Evolutionary conservation across 2,113 vertebrate species (phyloP).

Genomic region (Murina feae): DNA sequence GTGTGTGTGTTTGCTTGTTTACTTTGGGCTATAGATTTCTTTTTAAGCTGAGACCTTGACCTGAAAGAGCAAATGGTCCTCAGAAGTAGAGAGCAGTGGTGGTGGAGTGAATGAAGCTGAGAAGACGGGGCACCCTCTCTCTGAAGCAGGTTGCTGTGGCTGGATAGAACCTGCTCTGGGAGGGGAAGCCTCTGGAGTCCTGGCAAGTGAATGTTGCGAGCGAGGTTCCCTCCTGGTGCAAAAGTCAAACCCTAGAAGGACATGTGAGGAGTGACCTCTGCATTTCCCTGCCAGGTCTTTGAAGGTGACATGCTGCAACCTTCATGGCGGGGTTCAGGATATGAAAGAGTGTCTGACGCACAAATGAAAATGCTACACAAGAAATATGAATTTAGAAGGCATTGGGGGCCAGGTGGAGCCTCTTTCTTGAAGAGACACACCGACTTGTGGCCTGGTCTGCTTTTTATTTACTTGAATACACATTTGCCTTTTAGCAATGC

Average conservation of each 20-base stretch:
- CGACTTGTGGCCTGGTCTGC: no score
- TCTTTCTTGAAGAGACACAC: no score
- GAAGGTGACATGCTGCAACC: neutral
- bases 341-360: no score
- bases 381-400: no score
- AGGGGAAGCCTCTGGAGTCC: neutral
- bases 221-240: neutral
- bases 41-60: neutral
- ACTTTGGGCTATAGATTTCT: neutral
- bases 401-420: no score
- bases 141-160: neutral
- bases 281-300: neutral
- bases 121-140: no score
- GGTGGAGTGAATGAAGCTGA: neutral
- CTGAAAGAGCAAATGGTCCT: neutral
- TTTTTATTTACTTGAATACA: no score
- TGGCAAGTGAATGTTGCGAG: neutral
- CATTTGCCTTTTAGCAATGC: no score
- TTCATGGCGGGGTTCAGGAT: no score
- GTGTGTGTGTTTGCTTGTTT: neutral
- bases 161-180: neutral
- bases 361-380: no score
- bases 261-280: neutral
- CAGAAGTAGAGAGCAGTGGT: neutral
- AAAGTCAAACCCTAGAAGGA: neutral